phyloP scores from a whole-genome alignment of 1,140 invertebrate species.

The Epicauta chinensis region DNA sequence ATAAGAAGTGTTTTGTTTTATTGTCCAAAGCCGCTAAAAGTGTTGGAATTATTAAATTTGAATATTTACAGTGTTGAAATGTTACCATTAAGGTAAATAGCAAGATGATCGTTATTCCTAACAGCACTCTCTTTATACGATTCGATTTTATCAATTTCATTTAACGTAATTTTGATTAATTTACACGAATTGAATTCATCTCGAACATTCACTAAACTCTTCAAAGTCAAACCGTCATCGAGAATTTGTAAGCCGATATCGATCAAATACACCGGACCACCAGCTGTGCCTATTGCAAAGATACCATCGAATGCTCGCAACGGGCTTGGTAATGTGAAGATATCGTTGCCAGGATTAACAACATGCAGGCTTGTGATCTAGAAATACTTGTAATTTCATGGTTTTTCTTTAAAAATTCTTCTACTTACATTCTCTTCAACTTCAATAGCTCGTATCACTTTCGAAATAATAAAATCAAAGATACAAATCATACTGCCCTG shows the following conservation, averaged over 20 bases:
- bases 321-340: constrained; percentile 39
- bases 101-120: constrained; percentile 47
- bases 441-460: constrained; percentile 47
- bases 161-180: constrained; percentile 43
- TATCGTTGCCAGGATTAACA: constrained; percentile 38
- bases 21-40: constrained; percentile 22
- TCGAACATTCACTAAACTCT: constrained; percentile 32
- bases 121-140: constrained; percentile 45
- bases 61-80: background rate
- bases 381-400: too few species aligned
- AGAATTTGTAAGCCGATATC: constrained; percentile 54
- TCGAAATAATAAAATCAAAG: constrained; percentile 49
- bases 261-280: constrained; percentile 54
- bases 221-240: constrained; percentile 43
- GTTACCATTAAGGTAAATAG: constrained; percentile 42
- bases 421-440: constrained; percentile 45
- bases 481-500: constrained; percentile 48
- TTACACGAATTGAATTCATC: constrained; percentile 47
- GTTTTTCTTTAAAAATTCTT: background rate
- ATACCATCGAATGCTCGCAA: constrained; percentile 54
- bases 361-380: constrained; percentile 37
- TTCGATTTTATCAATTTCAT: constrained; percentile 43
- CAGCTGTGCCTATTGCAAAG: constrained; percentile 56
- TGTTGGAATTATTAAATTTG: background rate
- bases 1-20: constrained; percentile 31